Evolutionary conservation across 2,797 vertebrate genomes (phyloP).

Genomic region (Eremophila alpestris): DNA sequence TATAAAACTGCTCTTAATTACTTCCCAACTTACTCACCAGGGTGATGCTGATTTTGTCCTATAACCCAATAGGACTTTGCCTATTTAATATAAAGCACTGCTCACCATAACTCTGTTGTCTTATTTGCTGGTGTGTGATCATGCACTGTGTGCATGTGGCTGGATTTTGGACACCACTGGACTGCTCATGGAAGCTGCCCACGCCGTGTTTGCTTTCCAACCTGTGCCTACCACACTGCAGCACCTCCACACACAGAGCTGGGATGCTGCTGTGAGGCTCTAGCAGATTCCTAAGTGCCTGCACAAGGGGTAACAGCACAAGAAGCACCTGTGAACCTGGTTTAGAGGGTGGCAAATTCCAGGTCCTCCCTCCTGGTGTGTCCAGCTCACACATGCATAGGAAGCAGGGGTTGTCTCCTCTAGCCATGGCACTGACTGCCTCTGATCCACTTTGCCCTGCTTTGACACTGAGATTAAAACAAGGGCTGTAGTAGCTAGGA

Average conservation of each 20-base stretch:
- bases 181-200: not conserved
- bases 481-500: not conserved
- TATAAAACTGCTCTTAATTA: slow-evolving; percentile 65
- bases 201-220: accelerated
- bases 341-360: not conserved
- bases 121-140: not conserved
- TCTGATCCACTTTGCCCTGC: not conserved
- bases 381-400: not conserved
- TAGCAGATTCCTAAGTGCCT: not conserved
- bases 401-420: not conserved
- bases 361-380: not conserved
- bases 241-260: not conserved
- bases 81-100: not conserved
- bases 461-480: not conserved
- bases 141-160: accelerated
- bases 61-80: not conserved
- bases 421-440: not conserved
- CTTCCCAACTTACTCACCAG: slow-evolving; percentile 27
- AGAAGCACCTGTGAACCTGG: not conserved
- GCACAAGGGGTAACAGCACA: accelerated
- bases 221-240: not conserved
- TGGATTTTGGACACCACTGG: not conserved
- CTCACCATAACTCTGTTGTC: not conserved
- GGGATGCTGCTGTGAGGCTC: not conserved
- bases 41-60: slow-evolving; percentile 25